Evolutionary conservation across 37 sponge, comb jelly and placozoan genomes (phyloP).

Genomic region (Spongia lamella): DNA sequence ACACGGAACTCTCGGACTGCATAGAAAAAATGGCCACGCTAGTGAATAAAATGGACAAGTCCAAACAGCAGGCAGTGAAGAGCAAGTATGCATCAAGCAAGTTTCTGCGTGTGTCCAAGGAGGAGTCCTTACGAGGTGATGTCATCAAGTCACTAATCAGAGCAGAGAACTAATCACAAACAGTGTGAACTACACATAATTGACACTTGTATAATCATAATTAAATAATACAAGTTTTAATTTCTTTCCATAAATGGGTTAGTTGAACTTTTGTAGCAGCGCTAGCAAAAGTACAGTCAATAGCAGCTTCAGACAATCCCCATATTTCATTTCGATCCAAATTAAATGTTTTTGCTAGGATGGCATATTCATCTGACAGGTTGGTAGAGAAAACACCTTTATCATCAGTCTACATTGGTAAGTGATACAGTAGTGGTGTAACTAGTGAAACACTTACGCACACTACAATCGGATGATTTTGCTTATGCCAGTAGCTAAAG

Average conservation of each 20-base stretch:
- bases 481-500: constrained; percentile 48
- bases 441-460: constrained; percentile 55
- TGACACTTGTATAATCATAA: no score
- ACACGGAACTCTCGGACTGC: constrained; percentile 64
- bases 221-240: no score
- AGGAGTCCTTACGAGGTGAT: constrained; percentile 36
- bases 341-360: constrained; percentile 43
- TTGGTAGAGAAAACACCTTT: constrained; percentile 78
- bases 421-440: background rate
- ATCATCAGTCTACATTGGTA: constrained; percentile 72
- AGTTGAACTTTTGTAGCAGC: background rate
- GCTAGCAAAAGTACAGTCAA: constrained; percentile 53
- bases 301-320: constrained; percentile 19
- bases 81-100: constrained; percentile 84
- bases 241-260: no score
- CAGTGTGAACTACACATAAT: no score
- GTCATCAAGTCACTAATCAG: constrained; percentile 16
- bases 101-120: constrained; percentile 70
- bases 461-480: constrained; percentile 48
- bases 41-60: constrained; percentile 58
- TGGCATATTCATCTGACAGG: constrained; percentile 71
- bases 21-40: constrained; percentile 68
- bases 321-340: constrained; percentile 37
- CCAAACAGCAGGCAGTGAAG: constrained; percentile 92
- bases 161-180: no score